Percentiles rank a stretch among this genome's conserved stretches.
These are phyloP conservation scores for Mystacides longicornis DNA, from an alignment of 2,888 invertebrate species.

Conservation along the genomic window DNA sequence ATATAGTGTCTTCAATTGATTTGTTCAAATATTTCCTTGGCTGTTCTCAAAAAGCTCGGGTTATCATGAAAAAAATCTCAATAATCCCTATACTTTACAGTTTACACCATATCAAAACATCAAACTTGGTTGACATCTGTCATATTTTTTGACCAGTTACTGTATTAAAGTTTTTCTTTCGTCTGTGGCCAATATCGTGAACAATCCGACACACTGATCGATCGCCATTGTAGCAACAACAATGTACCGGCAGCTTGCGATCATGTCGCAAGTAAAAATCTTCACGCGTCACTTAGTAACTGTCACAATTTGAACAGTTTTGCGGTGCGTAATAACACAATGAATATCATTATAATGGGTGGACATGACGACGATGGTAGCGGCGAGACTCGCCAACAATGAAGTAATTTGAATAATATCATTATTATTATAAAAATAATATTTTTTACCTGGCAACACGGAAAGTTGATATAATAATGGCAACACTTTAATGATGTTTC, in stretches of 20 bases:
- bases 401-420: neutral
- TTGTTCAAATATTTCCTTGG: no score
- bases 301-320: neutral
- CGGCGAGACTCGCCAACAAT: neutral
- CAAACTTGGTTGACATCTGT: no score
- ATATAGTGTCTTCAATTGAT: no score
- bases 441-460: neutral
- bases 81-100: no score
- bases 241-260: no score
- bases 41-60: no score
- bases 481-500: neutral
- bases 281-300: neutral
- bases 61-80: no score
- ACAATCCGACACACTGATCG: slow-evolving; percentile 1
- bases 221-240: neutral
- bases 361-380: no score
- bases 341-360: neutral
- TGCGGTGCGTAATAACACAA: neutral
- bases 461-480: neutral
- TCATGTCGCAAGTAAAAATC: neutral
- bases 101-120: no score
- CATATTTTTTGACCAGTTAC: no score
- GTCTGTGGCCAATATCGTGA: neutral
- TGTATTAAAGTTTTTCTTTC: neutral
- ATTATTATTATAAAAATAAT: no score